Base-by-base conservation (phyloP, 2,888 invertebrate species). In the Drosophila subquinaria region DNA sequence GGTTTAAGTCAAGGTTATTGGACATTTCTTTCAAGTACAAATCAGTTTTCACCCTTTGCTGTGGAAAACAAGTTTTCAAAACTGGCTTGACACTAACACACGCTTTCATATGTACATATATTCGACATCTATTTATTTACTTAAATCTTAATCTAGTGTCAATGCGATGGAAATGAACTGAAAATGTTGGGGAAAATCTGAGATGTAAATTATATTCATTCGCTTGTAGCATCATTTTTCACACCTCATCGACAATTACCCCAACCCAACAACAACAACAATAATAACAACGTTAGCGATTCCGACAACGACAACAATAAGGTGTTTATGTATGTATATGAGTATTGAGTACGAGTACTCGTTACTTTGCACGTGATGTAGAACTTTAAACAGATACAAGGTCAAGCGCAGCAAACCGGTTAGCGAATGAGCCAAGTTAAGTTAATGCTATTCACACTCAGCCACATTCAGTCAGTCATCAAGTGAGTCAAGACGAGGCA, bases 341-440 rank as follows among this genome's bases (percentile, higher is more conserved):
- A 59, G 27, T 40, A 40, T 35, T 30, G 40, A 23, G 36, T 43
- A 20, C 17, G 20, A 51, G n/a, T 51, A 66, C 52, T 64, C 51
- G 72, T 57, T 38, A 60, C 51, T 66, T 53, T 52, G 59, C 73
- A 68, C 69, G 64, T 70, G 70, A 63, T 76, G 73, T 73, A 70
- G 73, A 74, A 74, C 72, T 75, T 70, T 56, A 85, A 89, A 79
- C 88, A 78, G 89, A 85, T 81, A 86, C 86, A 86, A 86, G 86
- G 86, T 89, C 86, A 86, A 89, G 86, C 81, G 64, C 30, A 52
- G 27, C 30, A 67, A 73, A 67, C 73, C 57, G 60, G 73, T 73
- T 76, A 15, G 23, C 13, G 60, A 52, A 15, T 40, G 10, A 47
- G 40, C 20, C 35, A 55, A 66, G 62, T 47, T 52, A 55, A 43